phyloP scores from a whole-genome alignment of 2,888 invertebrate genomes.

The Escarpia spicata region DNA sequence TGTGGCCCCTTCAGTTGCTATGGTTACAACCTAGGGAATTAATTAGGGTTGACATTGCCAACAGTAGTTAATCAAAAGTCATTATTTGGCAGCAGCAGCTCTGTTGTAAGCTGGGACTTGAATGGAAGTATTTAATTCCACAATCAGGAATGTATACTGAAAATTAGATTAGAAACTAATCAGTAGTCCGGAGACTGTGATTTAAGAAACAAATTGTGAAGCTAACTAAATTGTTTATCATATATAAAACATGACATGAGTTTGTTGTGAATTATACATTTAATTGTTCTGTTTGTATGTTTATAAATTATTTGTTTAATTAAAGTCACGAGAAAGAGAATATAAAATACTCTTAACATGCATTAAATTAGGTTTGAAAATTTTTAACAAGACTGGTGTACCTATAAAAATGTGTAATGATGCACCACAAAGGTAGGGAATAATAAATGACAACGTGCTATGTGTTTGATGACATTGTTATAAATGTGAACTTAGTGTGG shows the following conservation, averaged over 20 bases:
- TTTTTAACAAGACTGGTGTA: not conserved
- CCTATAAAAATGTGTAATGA: not conserved
- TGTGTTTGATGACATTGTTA: not conserved
- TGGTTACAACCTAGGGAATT: not conserved
- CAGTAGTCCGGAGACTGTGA: too few species aligned
- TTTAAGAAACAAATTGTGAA: too few species aligned
- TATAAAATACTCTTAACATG: not conserved
- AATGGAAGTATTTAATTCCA: not conserved
- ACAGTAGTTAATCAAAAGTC: not conserved
- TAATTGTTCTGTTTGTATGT: not conserved
- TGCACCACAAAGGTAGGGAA: not conserved
- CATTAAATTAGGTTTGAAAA: not conserved
- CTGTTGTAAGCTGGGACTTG: not conserved
- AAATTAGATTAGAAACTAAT: too few species aligned
- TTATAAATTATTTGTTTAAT: not conserved
- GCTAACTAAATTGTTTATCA: too few species aligned
- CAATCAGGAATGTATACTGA: not conserved
- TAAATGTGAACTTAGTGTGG: not conserved
- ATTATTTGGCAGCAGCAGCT: not conserved
- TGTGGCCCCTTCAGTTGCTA: not conserved
- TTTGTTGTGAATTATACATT: not conserved
- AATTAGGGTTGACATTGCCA: not conserved
- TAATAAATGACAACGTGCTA: not conserved
- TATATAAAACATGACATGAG: too few species aligned
- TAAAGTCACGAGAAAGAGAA: not conserved